Evolutionary conservation across 2,888 invertebrate genomes (phyloP).

Genomic region (Limnephilus lunatus): DNA sequence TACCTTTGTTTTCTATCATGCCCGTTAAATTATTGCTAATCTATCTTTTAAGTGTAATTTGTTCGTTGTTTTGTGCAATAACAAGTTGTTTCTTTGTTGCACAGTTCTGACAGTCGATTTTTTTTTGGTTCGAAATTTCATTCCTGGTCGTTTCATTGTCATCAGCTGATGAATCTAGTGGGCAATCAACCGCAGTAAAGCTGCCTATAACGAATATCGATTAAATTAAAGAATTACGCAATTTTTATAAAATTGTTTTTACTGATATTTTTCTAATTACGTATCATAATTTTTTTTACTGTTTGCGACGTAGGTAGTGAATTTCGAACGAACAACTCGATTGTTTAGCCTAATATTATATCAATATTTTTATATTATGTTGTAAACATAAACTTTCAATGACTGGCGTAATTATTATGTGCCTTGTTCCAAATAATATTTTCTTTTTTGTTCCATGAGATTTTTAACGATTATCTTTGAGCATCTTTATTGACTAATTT

Average conservation of each 20-base stretch:
- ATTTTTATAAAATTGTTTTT: neutral
- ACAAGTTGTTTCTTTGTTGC: conserved; percentile 45
- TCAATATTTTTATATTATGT: neutral
- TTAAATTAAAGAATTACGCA: neutral
- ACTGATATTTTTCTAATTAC: neutral
- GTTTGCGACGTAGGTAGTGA: neutral
- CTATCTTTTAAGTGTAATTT: neutral
- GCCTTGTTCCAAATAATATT: neutral
- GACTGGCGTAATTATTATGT: neutral
- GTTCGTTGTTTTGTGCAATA: neutral
- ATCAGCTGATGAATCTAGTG: conserved; percentile 52
- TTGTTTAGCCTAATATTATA: neutral
- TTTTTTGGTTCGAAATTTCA: conserved; percentile 44
- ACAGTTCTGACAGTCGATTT: conserved; percentile 27
- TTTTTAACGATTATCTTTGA: neutral
- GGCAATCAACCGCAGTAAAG: neutral
- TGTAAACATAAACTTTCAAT: neutral
- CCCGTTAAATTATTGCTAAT: neutral
- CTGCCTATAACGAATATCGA: neutral
- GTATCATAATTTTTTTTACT: neutral
- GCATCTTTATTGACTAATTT: neutral
- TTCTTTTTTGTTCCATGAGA: neutral
- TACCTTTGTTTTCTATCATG: neutral
- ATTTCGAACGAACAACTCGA: neutral
- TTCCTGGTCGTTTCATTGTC: conserved; percentile 50